phyloP scores from a whole-genome alignment of 2,113 vertebrate species.

The Petroica traversi region DNA sequence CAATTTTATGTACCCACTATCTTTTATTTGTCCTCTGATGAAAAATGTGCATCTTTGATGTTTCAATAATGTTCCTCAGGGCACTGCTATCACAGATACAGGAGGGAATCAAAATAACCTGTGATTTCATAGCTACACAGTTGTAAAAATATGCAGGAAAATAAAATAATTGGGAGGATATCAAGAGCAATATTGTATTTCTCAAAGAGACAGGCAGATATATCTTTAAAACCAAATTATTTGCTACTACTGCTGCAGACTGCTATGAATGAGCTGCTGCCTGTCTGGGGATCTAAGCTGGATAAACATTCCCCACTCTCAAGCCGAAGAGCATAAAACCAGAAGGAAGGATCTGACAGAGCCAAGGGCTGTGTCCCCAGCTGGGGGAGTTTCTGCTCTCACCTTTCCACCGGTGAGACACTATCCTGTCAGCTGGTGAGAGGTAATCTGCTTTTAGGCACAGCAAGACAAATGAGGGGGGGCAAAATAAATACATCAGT shows the following conservation, averaged over 20 bases:
- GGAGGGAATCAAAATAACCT: not conserved
- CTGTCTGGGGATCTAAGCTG: not conserved
- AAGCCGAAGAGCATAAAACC: not conserved
- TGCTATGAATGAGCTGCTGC: not conserved
- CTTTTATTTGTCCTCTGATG: not conserved
- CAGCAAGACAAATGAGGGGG: fast-evolving
- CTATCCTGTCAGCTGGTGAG: fast-evolving
- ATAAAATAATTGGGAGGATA: not conserved
- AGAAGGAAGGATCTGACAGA: not conserved
- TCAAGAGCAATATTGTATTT: not conserved
- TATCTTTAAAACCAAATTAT: not conserved
- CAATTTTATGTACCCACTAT: not conserved
- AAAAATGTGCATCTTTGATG: fast-evolving
- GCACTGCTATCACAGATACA: not conserved
- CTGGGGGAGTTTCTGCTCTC: not conserved
- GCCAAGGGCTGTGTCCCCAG: not conserved
- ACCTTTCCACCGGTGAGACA: not conserved
- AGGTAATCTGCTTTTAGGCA: not conserved
- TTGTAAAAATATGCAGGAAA: not conserved
- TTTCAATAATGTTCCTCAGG: not conserved
- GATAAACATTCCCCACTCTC: not conserved
- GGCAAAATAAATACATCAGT: not conserved
- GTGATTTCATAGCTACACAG: not conserved
- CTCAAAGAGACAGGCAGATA: not conserved
- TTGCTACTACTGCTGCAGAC: not conserved